These are phyloP conservation scores for Datnioides undecimradiatus DNA, from an alignment of 2,113 vertebrate genomes.

Conservation along the genomic window DNA sequence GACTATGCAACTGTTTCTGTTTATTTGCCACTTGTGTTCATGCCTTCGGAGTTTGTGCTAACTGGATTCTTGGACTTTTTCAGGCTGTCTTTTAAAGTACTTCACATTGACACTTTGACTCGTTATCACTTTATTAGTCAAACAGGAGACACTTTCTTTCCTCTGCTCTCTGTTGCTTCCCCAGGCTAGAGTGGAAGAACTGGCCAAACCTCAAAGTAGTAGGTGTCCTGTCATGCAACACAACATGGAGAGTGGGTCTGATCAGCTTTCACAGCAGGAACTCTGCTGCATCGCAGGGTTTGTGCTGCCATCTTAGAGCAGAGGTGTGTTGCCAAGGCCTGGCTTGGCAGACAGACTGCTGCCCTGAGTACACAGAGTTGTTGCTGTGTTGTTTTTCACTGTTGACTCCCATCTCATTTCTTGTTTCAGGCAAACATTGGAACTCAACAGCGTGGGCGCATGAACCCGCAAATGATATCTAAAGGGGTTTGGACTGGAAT, in stretches of 20 bases:
- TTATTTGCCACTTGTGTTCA: background rate
- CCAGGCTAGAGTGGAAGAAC: background rate
- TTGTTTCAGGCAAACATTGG: conserved; percentile 59
- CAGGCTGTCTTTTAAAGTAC: background rate
- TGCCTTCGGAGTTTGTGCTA: background rate
- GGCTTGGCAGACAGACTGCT: conserved; percentile 30
- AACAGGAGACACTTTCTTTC: background rate
- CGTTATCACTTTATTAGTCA: background rate
- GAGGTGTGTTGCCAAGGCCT: conserved; percentile 37
- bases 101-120: background rate
- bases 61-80: background rate
- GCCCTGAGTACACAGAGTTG: conserved; percentile 31
- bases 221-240: conserved; percentile 15
- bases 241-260: conserved; percentile 11
- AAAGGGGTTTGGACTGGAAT: conserved; percentile 45
- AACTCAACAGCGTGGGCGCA: conserved; percentile 37
- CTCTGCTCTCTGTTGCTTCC: background rate
- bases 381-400: conserved; percentile 27
- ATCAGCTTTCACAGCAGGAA: conserved; percentile 31
- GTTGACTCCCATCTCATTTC: conserved; percentile 46
- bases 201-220: conserved; percentile 1
- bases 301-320: conserved; percentile 42
- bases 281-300: conserved; percentile 19
- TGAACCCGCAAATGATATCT: conserved; percentile 60
- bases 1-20: background rate